phyloP scores from a whole-genome alignment of 2,888 invertebrate genomes.

The Lymantria dispar region DNA sequence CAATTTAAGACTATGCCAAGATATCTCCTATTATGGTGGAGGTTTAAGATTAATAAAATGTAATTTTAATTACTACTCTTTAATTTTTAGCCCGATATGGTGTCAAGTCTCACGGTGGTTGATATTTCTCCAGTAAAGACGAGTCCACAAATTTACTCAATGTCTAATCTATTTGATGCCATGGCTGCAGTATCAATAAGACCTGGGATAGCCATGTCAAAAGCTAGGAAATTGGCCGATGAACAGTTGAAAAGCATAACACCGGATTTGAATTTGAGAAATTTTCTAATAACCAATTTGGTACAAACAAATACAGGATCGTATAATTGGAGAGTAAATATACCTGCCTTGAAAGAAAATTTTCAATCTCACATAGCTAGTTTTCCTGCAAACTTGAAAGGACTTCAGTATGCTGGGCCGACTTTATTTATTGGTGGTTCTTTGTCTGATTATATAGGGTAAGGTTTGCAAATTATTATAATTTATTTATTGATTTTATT shows the following conservation, averaged over 20 bases:
- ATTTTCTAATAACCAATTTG: conserved; percentile 94
- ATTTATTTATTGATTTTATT: neutral
- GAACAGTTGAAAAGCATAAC: conserved; percentile 83
- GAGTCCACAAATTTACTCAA: conserved; percentile 83
- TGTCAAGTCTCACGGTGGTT: conserved; percentile 86
- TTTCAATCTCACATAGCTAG: conserved; percentile 84
- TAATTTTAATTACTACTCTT: neutral
- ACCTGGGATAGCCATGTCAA: conserved; percentile 84
- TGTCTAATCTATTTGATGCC: conserved; percentile 85
- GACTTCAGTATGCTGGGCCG: conserved; percentile 84
- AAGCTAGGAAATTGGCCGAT: conserved; percentile 85
- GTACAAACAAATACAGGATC: conserved; percentile 84
- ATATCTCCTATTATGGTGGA: too few species aligned
- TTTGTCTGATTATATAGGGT: conserved; percentile 91
- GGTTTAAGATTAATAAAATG: too few species aligned
- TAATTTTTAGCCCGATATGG: conserved; percentile 78
- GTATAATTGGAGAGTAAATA: conserved; percentile 91
- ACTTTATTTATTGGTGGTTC: conserved; percentile 93
- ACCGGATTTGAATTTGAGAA: conserved; percentile 82
- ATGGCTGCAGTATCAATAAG: conserved; percentile 85
- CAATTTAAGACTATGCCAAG: too few species aligned
- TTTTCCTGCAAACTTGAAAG: conserved; percentile 83
- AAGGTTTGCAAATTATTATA: conserved; percentile 21
- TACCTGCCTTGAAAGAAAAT: conserved; percentile 86
- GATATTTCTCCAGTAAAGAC: conserved; percentile 87